Percentiles rank a stretch among this genome's conserved stretches.
Evolutionary conservation across 2,113 vertebrate genomes (phyloP).

Genomic region (Piprites chloris): DNA sequence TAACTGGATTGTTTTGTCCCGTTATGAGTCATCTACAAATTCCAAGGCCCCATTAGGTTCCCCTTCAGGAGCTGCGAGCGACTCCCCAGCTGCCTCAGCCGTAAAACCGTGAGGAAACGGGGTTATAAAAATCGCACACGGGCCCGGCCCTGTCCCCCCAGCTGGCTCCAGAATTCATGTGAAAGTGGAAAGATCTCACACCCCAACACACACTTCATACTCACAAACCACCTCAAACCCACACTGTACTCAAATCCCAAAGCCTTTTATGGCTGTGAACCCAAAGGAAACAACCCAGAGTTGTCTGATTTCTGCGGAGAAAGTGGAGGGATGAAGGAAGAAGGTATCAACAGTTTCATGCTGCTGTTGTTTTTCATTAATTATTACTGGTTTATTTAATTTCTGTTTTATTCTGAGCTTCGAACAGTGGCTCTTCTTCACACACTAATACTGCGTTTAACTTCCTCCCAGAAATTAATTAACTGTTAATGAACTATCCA

Average conservation of each 20-base stretch:
- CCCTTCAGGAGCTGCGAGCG: constrained; percentile 17
- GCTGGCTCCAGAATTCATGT: neutral
- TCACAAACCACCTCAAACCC: neutral
- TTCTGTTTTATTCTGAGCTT: neutral
- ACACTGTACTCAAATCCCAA: neutral
- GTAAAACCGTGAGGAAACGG: neutral
- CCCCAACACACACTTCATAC: neutral
- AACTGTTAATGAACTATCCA: neutral
- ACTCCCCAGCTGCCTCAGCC: neutral
- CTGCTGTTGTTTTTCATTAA: neutral
- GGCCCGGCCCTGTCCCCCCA: neutral
- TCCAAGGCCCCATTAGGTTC: constrained; percentile 26
- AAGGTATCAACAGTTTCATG: neutral
- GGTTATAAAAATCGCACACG: neutral
- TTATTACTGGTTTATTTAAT: neutral
- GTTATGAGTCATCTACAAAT: constrained; percentile 45
- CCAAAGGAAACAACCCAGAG: neutral
- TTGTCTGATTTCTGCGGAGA: accelerated
- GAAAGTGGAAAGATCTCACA: neutral
- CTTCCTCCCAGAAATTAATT: neutral
- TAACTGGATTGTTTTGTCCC: constrained; percentile 55
- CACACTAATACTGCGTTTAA: neutral
- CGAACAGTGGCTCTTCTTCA: neutral
- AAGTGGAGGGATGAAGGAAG: neutral
- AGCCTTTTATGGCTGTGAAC: neutral